phyloP scores from a whole-genome alignment of 2,113 vertebrate species.

The Callithrix jacchus region DNA sequence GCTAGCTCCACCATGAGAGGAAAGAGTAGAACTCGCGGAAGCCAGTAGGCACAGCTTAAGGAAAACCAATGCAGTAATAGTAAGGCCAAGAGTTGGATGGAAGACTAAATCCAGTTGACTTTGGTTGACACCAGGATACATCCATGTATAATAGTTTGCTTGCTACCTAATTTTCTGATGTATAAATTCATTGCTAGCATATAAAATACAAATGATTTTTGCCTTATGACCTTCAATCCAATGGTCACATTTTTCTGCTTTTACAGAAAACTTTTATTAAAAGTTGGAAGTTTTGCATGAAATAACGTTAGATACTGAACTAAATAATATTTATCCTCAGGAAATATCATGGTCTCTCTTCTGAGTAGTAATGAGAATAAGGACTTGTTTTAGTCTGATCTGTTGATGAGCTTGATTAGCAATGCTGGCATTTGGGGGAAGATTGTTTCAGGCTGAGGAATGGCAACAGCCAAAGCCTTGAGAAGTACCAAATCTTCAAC shows the following conservation, averaged over 20 bases:
- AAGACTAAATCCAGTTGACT: background rate
- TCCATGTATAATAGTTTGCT: background rate
- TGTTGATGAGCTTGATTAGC: background rate
- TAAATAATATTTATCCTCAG: background rate
- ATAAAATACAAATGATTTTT: background rate
- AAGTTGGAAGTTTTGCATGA: background rate
- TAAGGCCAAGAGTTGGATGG: background rate
- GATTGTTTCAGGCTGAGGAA: background rate
- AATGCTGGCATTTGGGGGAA: fast-evolving
- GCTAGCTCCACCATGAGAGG: background rate
- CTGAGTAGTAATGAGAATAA: background rate
- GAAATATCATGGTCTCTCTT: background rate
- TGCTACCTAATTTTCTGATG: too few species aligned
- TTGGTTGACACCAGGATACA: background rate
- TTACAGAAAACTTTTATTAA: background rate
- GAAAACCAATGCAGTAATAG: background rate
- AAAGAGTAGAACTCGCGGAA: background rate
- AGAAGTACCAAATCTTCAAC: background rate
- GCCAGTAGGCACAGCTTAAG: background rate
- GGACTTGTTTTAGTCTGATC: background rate
- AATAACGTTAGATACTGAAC: background rate
- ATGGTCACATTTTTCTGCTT: background rate
- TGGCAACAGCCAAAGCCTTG: background rate
- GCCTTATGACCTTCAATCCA: background rate
- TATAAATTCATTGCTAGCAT: background rate